phyloP scores from a whole-genome alignment of 1,140 invertebrate species.

The Phocides pigmalion region DNA sequence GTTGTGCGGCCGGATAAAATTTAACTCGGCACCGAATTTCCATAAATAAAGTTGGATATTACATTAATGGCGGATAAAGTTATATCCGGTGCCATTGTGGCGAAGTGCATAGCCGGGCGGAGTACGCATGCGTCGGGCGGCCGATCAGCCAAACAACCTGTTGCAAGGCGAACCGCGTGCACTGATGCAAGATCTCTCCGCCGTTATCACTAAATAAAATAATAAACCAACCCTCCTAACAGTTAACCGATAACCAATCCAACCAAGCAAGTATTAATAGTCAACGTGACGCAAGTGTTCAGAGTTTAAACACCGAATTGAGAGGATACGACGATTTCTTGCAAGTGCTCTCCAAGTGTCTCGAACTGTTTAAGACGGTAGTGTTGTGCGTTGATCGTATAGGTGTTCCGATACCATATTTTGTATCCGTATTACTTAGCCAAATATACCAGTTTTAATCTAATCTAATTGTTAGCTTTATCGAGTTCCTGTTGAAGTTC shows the following conservation, averaged over 20 bases:
- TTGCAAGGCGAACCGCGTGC: slow-evolving; percentile 77
- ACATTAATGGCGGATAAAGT: slow-evolving; percentile 33
- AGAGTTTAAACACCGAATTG: slow-evolving; percentile 7
- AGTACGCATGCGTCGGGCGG: slow-evolving; percentile 60
- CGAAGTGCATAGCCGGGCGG: slow-evolving; percentile 54
- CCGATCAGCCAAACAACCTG: slow-evolving; percentile 76
- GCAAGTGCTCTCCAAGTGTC: slow-evolving; percentile 57
- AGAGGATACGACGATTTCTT: slow-evolving; percentile 43
- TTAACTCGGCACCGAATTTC: slow-evolving; percentile 9
- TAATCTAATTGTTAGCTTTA: slow-evolving; percentile 32
- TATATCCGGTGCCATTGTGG: slow-evolving; percentile 61
- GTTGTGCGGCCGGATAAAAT: slow-evolving; percentile 20
- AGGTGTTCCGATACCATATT: slow-evolving; percentile 45
- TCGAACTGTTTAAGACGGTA: slow-evolving; percentile 57
- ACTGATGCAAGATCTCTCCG: slow-evolving; percentile 71
- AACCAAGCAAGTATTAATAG: neutral
- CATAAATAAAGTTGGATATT: slow-evolving; percentile 32
- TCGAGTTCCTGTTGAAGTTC: slow-evolving; percentile 53
- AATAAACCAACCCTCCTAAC: slow-evolving; percentile 30
- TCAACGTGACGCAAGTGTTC: neutral
- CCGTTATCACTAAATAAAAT: slow-evolving; percentile 66
- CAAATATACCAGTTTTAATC: slow-evolving; percentile 34
- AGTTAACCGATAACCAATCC: slow-evolving; percentile 8
- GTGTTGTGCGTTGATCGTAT: slow-evolving; percentile 60
- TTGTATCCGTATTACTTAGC: slow-evolving; percentile 31